These are phyloP conservation scores for Nannobrachium achirus DNA, from an alignment of 2,113 vertebrate genomes.

Conservation along the genomic window DNA sequence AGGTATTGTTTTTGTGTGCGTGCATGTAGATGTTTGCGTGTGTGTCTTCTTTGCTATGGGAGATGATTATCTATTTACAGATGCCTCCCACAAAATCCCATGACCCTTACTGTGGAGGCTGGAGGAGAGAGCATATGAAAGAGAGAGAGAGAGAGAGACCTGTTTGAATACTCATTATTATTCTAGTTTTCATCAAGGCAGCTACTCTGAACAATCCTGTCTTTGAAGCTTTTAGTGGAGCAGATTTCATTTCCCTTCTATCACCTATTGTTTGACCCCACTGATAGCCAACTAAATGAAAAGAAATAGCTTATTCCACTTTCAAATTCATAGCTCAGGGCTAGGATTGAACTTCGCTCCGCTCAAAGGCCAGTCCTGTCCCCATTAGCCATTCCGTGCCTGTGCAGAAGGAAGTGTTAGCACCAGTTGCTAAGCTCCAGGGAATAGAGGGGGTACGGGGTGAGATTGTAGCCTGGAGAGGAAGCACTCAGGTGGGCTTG, in stretches of 20 bases:
- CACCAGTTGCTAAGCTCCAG: slow-evolving; percentile 3
- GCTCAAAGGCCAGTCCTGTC: not conserved
- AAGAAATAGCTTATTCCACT: not conserved
- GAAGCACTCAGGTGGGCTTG: slow-evolving; percentile 27
- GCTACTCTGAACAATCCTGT: not conserved
- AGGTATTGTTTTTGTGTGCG: slow-evolving; percentile 5
- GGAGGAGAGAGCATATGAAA: slow-evolving; percentile 32
- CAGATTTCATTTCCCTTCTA: not conserved
- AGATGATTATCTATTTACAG: slow-evolving; percentile 80
- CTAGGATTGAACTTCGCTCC: not conserved
- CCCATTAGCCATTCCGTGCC: slow-evolving; percentile 8
- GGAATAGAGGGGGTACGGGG: slow-evolving; percentile 23
- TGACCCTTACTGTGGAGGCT: slow-evolving; percentile 73
- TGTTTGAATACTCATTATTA: slow-evolving; percentile 11
- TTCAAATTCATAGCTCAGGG: not conserved
- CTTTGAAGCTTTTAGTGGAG: not conserved
- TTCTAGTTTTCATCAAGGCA: not conserved
- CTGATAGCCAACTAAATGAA: not conserved
- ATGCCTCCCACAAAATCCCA: slow-evolving; percentile 79
- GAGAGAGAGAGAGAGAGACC: slow-evolving; percentile 21
- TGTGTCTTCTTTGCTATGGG: slow-evolving; percentile 52
- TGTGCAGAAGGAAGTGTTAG: slow-evolving; percentile 11
- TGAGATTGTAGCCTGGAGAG: slow-evolving; percentile 29
- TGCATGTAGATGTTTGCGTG: slow-evolving; percentile 25
- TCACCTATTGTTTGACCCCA: not conserved